These are phyloP conservation scores for Fistularia commersonii DNA, from an alignment of 2,797 vertebrate genomes.

Conservation along the genomic window DNA sequence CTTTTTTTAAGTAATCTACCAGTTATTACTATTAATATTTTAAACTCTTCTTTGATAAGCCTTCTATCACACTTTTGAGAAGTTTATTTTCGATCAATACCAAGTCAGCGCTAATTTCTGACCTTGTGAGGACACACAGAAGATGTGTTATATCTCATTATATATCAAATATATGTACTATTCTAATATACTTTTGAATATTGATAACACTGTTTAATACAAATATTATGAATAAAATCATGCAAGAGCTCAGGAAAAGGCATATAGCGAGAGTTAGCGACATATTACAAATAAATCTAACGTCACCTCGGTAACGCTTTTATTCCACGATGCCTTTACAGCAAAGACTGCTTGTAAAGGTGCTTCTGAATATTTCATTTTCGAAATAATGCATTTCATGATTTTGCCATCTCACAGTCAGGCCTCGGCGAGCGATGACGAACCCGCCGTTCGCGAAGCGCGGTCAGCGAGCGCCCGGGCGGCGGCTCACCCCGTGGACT, in stretches of 20 bases:
- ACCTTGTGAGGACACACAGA: not conserved
- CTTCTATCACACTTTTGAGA: too few species aligned
- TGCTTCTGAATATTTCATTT: not conserved
- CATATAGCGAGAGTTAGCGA: too few species aligned
- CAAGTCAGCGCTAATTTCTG: too few species aligned
- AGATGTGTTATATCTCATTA: not conserved
- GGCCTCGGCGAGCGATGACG: constrained; percentile 20
- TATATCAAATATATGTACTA: not conserved
- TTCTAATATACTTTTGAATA: too few species aligned
- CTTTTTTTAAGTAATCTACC: not conserved
- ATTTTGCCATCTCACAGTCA: constrained; percentile 32
- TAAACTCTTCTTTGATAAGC: too few species aligned
- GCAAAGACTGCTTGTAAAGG: not conserved
- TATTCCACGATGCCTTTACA: too few species aligned
- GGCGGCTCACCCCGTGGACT: constrained; percentile 74
- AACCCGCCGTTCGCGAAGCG: constrained; percentile 32
- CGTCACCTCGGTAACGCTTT: not conserved
- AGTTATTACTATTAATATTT: too few species aligned
- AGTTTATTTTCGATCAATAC: too few species aligned
- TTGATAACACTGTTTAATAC: too few species aligned
- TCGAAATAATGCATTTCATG: constrained; percentile 1
- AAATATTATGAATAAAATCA: too few species aligned
- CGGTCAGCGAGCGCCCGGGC: constrained; percentile 38
- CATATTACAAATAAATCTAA: too few species aligned
- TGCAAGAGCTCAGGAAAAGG: too few species aligned